Percentiles rank a stretch among this genome's conserved stretches.
These are phyloP conservation scores for Nysson spinosus DNA, from an alignment of 2,888 invertebrate species.

Conservation along the genomic window DNA sequence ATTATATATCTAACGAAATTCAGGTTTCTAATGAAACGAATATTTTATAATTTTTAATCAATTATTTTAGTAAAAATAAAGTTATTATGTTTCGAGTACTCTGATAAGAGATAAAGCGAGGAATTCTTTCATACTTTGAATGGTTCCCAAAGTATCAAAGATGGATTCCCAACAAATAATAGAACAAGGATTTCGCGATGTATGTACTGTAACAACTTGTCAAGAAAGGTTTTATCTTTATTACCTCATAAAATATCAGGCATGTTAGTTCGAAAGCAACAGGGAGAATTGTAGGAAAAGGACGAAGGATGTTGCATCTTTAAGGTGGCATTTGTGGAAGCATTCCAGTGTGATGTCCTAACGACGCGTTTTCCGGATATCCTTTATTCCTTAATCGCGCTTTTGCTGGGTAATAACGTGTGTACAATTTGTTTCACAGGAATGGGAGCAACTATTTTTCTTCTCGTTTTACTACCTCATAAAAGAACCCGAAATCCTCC, in stretches of 20 bases:
- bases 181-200: too few relatives aligned
- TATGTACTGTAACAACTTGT: slow-evolving; percentile 5
- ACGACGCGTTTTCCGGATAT: background rate
- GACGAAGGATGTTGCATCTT: background rate
- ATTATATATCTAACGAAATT: too few relatives aligned
- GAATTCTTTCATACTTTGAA: too few relatives aligned
- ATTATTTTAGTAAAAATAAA: too few relatives aligned
- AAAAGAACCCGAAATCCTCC: slow-evolving; percentile 34
- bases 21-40: too few relatives aligned
- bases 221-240: slow-evolving; percentile 27
- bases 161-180: too few relatives aligned
- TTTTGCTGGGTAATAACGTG: slow-evolving; percentile 13
- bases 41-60: too few relatives aligned
- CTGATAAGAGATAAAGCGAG: too few relatives aligned
- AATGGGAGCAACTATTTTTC: slow-evolving; percentile 5
- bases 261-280: slow-evolving; percentile 5
- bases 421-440: slow-evolving; percentile 25
- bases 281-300: slow-evolving; percentile 7
- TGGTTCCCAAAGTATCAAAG: too few relatives aligned
- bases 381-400: slow-evolving; percentile 7
- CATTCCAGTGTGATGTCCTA: background rate
- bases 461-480: slow-evolving; percentile 43
- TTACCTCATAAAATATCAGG: slow-evolving; percentile 33
- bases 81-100: too few relatives aligned
- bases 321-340: background rate